Evolutionary conservation across 23 tunicate species (phyloP).

Genomic region (Ciona savignyi): DNA sequence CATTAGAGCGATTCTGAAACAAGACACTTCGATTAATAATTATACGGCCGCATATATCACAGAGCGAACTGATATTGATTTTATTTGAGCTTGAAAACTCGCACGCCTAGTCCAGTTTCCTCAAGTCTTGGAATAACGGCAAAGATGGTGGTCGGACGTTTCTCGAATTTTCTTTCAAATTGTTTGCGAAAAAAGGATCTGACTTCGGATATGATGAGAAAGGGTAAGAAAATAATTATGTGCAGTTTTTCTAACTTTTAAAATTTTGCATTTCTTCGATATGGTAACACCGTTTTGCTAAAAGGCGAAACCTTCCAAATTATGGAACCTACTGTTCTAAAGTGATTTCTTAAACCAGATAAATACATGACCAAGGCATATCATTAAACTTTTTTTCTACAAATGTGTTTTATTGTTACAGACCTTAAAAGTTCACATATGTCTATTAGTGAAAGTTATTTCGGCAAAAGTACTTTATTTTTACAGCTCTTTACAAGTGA

Average conservation of each 20-base stretch:
- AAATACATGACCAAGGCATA: too few species aligned
- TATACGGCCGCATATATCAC: background rate
- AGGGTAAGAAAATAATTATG: constrained; percentile 31
- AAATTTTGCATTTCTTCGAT: too few species aligned
- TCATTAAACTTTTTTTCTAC: too few species aligned
- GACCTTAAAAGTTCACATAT: too few species aligned
- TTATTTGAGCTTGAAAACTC: background rate
- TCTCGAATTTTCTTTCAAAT: constrained; percentile 12
- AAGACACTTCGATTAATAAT: background rate
- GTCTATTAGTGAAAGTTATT: too few species aligned
- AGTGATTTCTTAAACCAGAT: too few species aligned
- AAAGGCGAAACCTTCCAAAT: too few species aligned
- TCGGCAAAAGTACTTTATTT: too few species aligned
- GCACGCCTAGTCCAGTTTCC: background rate
- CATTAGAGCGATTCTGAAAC: background rate
- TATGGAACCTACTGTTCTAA: too few species aligned
- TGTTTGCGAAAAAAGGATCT: constrained; percentile 56
- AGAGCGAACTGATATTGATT: background rate
- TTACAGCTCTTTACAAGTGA: background rate
- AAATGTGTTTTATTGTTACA: too few species aligned
- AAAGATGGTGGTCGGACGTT: background rate
- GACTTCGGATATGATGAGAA: constrained; percentile 38
- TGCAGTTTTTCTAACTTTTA: too few species aligned
- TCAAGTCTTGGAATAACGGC: background rate
- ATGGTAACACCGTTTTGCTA: too few species aligned